Evolutionary conservation across 2,888 invertebrate genomes (phyloP).

Genomic region (Oegoconia quadripuncta): DNA sequence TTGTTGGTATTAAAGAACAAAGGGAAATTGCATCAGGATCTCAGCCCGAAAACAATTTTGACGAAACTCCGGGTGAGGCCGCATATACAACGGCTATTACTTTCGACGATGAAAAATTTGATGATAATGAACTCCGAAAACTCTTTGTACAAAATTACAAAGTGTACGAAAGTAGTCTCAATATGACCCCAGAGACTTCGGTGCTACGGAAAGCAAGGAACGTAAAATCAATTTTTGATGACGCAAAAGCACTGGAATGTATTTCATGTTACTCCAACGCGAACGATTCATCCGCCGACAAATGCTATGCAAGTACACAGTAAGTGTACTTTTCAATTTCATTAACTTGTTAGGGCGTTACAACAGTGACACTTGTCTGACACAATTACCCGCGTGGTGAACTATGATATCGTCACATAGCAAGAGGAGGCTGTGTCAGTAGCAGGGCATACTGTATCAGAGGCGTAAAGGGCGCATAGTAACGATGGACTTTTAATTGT

Average conservation of each 20-base stretch:
- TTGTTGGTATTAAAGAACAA: constrained; percentile 32
- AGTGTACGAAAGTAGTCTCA: constrained; percentile 25
- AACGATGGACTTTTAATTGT: too few species aligned
- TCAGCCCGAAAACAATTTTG: constrained; percentile 30
- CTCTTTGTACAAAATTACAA: constrained; percentile 29
- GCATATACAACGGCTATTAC: constrained; percentile 31
- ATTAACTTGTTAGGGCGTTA: too few species aligned
- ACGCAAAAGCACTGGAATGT: constrained; percentile 29
- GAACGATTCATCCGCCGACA: constrained; percentile 22
- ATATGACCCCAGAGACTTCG: constrained; percentile 15
- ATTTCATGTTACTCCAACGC: constrained; percentile 37
- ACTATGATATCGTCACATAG: too few species aligned
- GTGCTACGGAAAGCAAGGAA: constrained; percentile 28
- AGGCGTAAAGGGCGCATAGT: too few species aligned
- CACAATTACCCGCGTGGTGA: too few species aligned
- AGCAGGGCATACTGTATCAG: too few species aligned
- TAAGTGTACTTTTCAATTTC: constrained; percentile 27
- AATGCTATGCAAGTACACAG: constrained; percentile 41
- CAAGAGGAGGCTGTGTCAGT: too few species aligned
- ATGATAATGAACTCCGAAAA: constrained; percentile 32
- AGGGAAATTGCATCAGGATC: constrained; percentile 32
- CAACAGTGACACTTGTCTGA: too few species aligned
- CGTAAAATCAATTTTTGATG: constrained; percentile 7
- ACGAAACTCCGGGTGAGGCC: constrained; percentile 24
- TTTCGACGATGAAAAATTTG: constrained; percentile 29